A percentile compares a stretch with the other conserved stretches of the same genome.
These are phyloP conservation scores for Phymorhynchus buccinoides DNA, from an alignment of 1,140 invertebrate genomes.

Conservation along the genomic window DNA sequence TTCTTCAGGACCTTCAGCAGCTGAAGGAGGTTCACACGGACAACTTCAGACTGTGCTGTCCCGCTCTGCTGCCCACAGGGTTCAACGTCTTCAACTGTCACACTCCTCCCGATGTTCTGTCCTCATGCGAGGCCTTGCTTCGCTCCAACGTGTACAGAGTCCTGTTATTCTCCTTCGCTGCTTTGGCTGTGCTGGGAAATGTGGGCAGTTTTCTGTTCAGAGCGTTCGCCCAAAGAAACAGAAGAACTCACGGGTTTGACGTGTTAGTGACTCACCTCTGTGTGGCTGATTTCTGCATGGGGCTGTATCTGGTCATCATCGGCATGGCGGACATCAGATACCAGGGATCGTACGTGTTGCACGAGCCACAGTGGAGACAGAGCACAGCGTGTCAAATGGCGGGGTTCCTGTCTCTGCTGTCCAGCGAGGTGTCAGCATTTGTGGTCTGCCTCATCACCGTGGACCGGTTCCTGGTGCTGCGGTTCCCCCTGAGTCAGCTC, in stretches of 20 bases:
- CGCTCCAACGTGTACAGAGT: constrained; percentile 38
- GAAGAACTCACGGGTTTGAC: constrained; percentile 28
- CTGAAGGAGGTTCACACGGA: constrained; percentile 42
- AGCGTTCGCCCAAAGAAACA: not conserved
- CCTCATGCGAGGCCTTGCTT: constrained; percentile 53
- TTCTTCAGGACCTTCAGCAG: constrained; percentile 29
- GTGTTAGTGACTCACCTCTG: constrained; percentile 55
- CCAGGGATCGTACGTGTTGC: constrained; percentile 52
- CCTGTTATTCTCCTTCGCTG: constrained; percentile 46
- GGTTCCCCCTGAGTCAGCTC: constrained; percentile 18
- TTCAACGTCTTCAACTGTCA: constrained; percentile 28
- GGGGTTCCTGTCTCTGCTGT: constrained; percentile 39
- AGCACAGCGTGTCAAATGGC: constrained; percentile 31
- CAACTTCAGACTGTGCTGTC: constrained; percentile 49
- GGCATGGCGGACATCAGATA: constrained; percentile 34
- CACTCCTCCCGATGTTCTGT: constrained; percentile 45
- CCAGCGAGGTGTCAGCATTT: constrained; percentile 42
- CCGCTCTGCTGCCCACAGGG: constrained; percentile 28
- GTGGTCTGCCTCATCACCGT: constrained; percentile 55
- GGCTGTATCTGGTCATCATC: constrained; percentile 38
- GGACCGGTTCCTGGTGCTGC: constrained; percentile 31
- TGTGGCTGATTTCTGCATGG: constrained; percentile 41
- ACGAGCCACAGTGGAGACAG: constrained; percentile 31
- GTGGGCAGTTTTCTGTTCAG: constrained; percentile 39
- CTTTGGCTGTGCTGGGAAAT: constrained; percentile 52